Evolutionary conservation across 1,140 invertebrate species (phyloP).

Genomic region (Acromyrmex heyeri): DNA sequence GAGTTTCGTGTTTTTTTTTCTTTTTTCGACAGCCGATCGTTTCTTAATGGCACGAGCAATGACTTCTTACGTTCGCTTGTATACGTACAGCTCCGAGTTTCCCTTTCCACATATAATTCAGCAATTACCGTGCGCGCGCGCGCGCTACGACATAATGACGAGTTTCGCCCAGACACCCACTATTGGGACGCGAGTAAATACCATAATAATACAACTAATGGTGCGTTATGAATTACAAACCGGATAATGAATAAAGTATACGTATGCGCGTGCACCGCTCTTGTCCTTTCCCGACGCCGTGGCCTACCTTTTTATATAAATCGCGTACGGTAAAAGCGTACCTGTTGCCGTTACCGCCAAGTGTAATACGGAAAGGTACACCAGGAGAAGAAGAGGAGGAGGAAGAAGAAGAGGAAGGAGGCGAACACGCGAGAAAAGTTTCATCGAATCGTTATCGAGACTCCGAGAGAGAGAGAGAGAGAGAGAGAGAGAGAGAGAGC

Average conservation of each 20-base stretch:
- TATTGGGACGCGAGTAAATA: constrained; percentile 73
- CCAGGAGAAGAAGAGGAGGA: not conserved
- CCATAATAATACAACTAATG: constrained; percentile 76
- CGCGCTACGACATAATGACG: constrained; percentile 70
- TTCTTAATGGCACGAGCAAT: constrained; percentile 15
- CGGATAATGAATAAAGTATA: constrained; percentile 71
- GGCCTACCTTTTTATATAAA: constrained; percentile 45
- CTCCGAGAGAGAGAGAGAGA: constrained; percentile 1
- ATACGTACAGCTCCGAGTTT: constrained; percentile 44
- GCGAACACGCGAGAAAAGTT: constrained; percentile 73
- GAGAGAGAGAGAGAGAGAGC: too few species aligned
- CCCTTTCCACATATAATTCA: constrained; percentile 59
- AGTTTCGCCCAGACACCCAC: constrained; percentile 66
- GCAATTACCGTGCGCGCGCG: constrained; percentile 68
- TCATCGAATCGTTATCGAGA: constrained; percentile 82
- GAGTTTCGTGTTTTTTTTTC: not conserved
- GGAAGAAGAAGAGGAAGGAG: not conserved
- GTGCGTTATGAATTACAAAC: constrained; percentile 75
- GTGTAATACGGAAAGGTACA: constrained; percentile 17
- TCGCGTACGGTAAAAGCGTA: constrained; percentile 41
- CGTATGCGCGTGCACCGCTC: constrained; percentile 32
- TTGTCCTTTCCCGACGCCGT: not conserved
- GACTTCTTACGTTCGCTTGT: constrained; percentile 31
- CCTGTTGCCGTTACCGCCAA: constrained; percentile 65
- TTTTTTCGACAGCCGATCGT: not conserved